These are phyloP conservation scores for Nothobranchius furzeri DNA, from an alignment of 2,113 vertebrate species.

Conservation along the genomic window DNA sequence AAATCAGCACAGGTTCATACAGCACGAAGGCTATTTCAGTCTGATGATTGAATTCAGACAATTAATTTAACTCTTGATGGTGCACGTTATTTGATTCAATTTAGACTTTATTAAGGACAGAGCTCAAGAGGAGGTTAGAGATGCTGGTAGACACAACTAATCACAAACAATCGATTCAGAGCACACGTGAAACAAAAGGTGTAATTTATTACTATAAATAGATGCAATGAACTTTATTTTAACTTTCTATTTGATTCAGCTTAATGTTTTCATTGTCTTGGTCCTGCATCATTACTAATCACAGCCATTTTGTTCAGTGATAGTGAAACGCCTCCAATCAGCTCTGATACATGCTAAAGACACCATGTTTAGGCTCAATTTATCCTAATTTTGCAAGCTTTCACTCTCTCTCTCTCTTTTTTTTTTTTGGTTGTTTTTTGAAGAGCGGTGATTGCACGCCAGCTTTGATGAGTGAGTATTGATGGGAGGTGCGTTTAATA, in stretches of 20 bases:
- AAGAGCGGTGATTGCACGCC: constrained; percentile 41
- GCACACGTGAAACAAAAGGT: constrained; percentile 11
- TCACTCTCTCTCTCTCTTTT: constrained; percentile 1
- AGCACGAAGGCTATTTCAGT: constrained; percentile 1
- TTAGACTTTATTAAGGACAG: constrained; percentile 7
- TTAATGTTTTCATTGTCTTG: constrained; percentile 7
- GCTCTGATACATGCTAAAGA: constrained; percentile 2
- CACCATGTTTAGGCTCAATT: constrained; percentile 6
- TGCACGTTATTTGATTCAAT: constrained; percentile 8
- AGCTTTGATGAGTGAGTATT: constrained; percentile 52
- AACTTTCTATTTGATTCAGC: constrained; percentile 13
- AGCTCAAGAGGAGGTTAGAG: constrained; percentile 7
- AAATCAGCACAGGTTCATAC: constrained; percentile 7
- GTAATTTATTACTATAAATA: constrained; percentile 27
- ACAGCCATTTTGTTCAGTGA: constrained; percentile 38
- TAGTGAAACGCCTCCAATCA: constrained; percentile 7
- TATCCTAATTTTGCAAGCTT: constrained; percentile 34
- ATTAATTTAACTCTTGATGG: constrained; percentile 25
- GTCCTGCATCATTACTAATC: constrained; percentile 43
- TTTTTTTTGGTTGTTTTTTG: constrained; percentile 33
- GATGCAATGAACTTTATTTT: constrained; percentile 24
- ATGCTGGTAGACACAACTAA: constrained; percentile 11
- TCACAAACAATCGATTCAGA: constrained; percentile 43
- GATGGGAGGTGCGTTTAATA: constrained; percentile 46
- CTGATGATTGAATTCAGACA: constrained; percentile 10